Base-by-base conservation (phyloP, 37 sponge, comb jelly and placozoan species). In the Halichondria panicea region DNA sequence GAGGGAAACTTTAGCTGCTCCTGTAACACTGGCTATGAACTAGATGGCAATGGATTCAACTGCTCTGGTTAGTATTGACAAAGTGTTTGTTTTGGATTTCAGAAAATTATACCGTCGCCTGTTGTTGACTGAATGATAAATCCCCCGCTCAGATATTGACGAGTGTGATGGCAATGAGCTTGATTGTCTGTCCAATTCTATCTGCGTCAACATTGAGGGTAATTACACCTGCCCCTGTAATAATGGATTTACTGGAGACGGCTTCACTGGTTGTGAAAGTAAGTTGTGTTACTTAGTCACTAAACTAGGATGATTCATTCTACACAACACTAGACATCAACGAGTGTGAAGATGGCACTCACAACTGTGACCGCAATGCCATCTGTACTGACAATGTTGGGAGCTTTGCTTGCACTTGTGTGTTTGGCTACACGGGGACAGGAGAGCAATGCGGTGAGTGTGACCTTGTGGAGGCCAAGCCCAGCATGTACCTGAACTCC, bases 1-100 rank as follows among this genome's bases (percentile, higher is more conserved):
- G 66, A 59, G 67, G 87, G 87, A 22, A 61, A 67, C 58, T 79
- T 68, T 60, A 5, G 43, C 3, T 86, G 87, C 41, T 69, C 60
- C 15, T 86, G 87, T 74, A 36, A 45, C 66, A 27, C 69, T 43
- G 87, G 80, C 15, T 86, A 65, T 34, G 36, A 41, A 31, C 68
- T 73, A 66, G 67, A 70, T 66, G 68, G 67, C 32, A 33, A 39
- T n/a, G n/a, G n/a, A 43, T 24, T 18, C 43, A 46, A 41, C 40
- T 81, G 81, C 46, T 63, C 48, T 21, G 50, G 81, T 81, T 63
- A 75, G 75, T 15, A 3, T 4, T 24, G 1, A 13, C 28, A 4
- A 30, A 41, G 42, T 22, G 60, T 13, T 59, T 7, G 27, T 59
- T 8, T n/a, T 59, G 60, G 27, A n/a, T 59, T 48, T 18, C 11